Conservation (phyloP, 2,113 vertebrate species). For the Camelus dromedarius region DNA sequence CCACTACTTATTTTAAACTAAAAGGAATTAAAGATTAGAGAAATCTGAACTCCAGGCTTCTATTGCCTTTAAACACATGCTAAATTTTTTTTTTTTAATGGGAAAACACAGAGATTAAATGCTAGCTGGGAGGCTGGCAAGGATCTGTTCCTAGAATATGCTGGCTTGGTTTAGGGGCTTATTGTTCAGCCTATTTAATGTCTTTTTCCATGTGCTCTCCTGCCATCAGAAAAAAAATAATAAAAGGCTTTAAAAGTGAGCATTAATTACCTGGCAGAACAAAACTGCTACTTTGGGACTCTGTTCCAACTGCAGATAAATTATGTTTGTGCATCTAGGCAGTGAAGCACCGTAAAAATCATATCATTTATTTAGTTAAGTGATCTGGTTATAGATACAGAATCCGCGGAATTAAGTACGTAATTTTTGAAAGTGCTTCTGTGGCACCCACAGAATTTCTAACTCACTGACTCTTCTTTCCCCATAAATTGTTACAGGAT, state of each 20-base stretch:
- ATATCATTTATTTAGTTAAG: conserved; percentile 35
- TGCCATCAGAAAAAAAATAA: conserved; percentile 52
- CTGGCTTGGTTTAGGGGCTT: background rate
- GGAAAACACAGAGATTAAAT: background rate
- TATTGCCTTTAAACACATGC: background rate
- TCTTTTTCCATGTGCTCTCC: background rate
- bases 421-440: conserved; percentile 42
- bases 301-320: conserved; percentile 44
- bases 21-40: background rate
- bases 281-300: conserved; percentile 51
- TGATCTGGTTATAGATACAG: background rate
- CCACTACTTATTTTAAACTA: background rate
- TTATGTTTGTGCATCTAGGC: conserved; percentile 10
- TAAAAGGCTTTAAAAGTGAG: conserved; percentile 37
- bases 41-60: background rate
- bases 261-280: conserved; percentile 69
- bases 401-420: background rate
- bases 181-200: background rate
- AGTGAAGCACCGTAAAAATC: conserved; percentile 53
- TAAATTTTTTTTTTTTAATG: background rate
- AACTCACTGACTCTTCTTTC: background rate
- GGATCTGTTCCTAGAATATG: background rate
- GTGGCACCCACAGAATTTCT: background rate
- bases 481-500: background rate
- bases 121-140: background rate